Conservation (phyloP, 2,113 vertebrate genomes). For the Rattus rattus region DNA sequence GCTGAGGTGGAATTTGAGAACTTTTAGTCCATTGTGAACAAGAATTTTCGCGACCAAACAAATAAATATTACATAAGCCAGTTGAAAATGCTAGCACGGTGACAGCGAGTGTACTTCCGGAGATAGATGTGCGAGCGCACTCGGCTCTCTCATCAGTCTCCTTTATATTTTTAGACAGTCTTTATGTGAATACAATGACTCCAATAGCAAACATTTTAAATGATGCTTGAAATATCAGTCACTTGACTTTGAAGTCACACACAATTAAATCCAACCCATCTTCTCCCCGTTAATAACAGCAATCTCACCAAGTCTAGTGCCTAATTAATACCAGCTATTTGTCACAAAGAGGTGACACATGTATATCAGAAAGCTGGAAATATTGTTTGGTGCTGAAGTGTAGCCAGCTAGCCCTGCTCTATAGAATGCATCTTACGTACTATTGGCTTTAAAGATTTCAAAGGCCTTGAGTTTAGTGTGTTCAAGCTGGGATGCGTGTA, state of each 20-base stretch:
- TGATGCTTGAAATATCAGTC: constrained; percentile 99
- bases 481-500: constrained; percentile 89
- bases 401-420: constrained; percentile 85
- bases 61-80: constrained; percentile 84
- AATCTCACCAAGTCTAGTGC: constrained; percentile 98
- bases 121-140: constrained; percentile 90
- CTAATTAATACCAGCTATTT: constrained; percentile 99
- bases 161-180: constrained; percentile 99
- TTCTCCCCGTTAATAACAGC: constrained; percentile 99
- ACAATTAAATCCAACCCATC: constrained; percentile 99
- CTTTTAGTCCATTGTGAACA: constrained; percentile 80
- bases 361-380: constrained; percentile 96
- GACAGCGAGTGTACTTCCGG: constrained; percentile 91
- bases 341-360: constrained; percentile 99
- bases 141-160: constrained; percentile 95
- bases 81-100: constrained; percentile 85
- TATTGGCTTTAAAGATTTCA: constrained; percentile 91
- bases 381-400: constrained; percentile 90
- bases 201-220: constrained; percentile 99
- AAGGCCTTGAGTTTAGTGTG: constrained; percentile 87
- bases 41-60: constrained; percentile 83
- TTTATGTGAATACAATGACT: constrained; percentile 99
- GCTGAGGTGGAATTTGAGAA: constrained; percentile 79
- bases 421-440: constrained; percentile 86
- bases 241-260: constrained; percentile 99